Percentiles rank a stretch among this genome's conserved stretches.
Conservation (phyloP, 1,140 invertebrate genomes). For the Gonioctena quinquepunctata region DNA sequence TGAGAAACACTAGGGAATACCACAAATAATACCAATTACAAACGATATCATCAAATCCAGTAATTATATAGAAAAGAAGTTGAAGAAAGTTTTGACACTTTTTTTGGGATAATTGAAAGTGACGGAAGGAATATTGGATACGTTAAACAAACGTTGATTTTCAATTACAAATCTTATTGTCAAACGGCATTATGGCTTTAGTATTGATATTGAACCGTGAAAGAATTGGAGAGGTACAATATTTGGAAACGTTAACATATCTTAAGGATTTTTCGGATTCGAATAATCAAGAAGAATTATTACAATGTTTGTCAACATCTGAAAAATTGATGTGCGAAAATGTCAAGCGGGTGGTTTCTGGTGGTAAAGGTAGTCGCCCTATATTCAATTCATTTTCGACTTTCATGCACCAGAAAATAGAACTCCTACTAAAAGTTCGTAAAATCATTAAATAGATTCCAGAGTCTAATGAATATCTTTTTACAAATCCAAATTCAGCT, state of each 20-base stretch:
- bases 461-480: constrained; percentile 22
- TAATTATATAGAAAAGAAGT: constrained; percentile 1
- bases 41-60: constrained; percentile 16
- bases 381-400: constrained; percentile 27
- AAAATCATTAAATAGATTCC: background rate
- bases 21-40: constrained; percentile 18
- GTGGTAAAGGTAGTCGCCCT: constrained; percentile 29
- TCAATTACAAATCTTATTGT: constrained; percentile 17
- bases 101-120: constrained; percentile 13
- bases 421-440: background rate
- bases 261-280: background rate
- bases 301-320: constrained; percentile 12
- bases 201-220: constrained; percentile 31
- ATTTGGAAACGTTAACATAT: constrained; percentile 23
- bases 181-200: constrained; percentile 23
- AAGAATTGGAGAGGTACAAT: constrained; percentile 32
- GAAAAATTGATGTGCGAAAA: constrained; percentile 21
- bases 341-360: constrained; percentile 29
- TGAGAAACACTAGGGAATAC: constrained; percentile 18
- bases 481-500: constrained; percentile 13
- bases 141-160: too few species aligned
- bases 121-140: too few species aligned
- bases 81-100: background rate
- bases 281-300: constrained; percentile 25
- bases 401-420: constrained; percentile 20